Base-by-base conservation (phyloP, 2,113 vertebrate genomes). In the Hypanus sabinus region DNA sequence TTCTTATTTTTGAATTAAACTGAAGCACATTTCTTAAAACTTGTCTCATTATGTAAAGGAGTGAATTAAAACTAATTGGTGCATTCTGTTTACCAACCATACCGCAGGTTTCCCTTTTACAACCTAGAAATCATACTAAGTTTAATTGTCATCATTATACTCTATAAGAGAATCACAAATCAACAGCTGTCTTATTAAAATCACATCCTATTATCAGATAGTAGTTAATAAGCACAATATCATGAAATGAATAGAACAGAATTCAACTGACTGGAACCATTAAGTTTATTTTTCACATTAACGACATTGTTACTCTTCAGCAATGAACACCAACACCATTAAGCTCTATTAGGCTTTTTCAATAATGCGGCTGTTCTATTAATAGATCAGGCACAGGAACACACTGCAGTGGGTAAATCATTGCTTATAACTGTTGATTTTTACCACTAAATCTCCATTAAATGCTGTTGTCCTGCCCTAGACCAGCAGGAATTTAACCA, bases 1-100 rank as follows among this genome's bases (percentile, higher is more conserved):
- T 93, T 73, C 70, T 46, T 93, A 71, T 93, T 93, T 93, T 38
- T 93, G 68, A 46, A 36, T 73, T 18, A 93, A 93, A 71, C 65
- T 55, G 68, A 46, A 38, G 91, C 6, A 12, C 20, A 93, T 73
- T 73, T 93, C 36, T 55, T 73, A 24, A 93, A 93, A 93, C 91
- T 73, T 93, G 11, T 73, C 91, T 46, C 10, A 30, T 22, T 1
- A 22, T 46, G 24, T 30, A 27, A 46, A 55, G 3, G 22, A 93
- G 2, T 46, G 3, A 30, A 55, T 46, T 46, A 73, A 73, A 91
- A 70, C 62, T 27, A 38, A 11, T 71, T 18, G 36, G 91, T 55
- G 4, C 36, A 73, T 55, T 73, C 22, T 46, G 3, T 93, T 93
- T 93, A 20, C 33, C 65, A 93, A 93, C 36, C 27, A 33, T 92